Evolutionary conservation across 2,113 vertebrate species (phyloP).

Genomic region (Hucho hucho): DNA sequence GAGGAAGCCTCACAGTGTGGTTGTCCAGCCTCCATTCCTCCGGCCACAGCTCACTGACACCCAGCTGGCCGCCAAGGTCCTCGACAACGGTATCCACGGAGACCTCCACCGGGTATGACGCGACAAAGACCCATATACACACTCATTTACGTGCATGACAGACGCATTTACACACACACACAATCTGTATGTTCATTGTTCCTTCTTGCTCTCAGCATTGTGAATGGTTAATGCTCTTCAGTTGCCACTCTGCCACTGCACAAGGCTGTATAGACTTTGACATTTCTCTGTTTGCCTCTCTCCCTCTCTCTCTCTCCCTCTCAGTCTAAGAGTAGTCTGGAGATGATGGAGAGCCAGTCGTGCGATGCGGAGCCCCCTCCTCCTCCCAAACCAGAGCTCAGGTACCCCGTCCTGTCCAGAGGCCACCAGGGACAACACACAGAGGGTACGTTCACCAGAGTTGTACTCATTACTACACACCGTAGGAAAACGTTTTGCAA

Average conservation of each 20-base stretch:
- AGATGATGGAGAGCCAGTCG: conserved; percentile 96
- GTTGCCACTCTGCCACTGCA: background rate
- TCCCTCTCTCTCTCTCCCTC: conserved; percentile 3
- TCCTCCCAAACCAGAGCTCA: conserved; percentile 93
- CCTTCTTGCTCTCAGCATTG: no score
- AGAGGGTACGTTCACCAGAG: conserved; percentile 77
- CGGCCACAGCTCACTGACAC: conserved; percentile 82
- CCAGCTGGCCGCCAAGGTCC: conserved; percentile 86
- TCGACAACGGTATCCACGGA: conserved; percentile 94
- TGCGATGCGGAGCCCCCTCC: conserved; percentile 92
- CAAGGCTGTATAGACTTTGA: background rate
- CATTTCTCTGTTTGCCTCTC: background rate
- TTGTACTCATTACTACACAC: background rate
- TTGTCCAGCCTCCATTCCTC: conserved; percentile 89
- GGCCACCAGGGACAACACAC: conserved; percentile 78
- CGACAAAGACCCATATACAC: background rate
- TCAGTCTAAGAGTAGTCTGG: conserved; percentile 93
- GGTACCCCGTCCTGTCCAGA: conserved; percentile 83
- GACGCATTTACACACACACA: background rate
- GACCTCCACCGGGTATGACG: conserved; percentile 87
- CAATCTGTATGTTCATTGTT: no score
- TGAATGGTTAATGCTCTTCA: background rate
- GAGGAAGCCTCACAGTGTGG: conserved; percentile 78
- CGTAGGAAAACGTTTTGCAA: no score
- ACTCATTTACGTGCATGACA: background rate